Percentiles rank a stretch among this genome's conserved stretches.
These are phyloP conservation scores for Chrysolina oricalcia DNA, from an alignment of 2,888 invertebrate genomes.

Conservation along the genomic window DNA sequence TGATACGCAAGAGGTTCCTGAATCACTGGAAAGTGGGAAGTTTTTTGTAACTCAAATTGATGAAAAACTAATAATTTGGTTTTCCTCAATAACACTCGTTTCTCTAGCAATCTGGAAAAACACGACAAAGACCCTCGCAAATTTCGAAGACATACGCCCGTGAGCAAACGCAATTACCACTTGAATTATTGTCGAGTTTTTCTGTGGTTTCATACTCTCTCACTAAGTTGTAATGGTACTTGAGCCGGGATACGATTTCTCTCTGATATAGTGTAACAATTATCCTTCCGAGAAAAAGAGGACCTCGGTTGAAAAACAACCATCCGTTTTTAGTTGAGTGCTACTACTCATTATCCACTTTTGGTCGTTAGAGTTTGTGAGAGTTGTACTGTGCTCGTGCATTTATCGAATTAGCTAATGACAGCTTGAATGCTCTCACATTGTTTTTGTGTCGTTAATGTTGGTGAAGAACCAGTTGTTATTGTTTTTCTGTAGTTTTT, in stretches of 20 bases:
- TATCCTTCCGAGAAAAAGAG: constrained; percentile 24
- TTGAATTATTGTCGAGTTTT: constrained; percentile 53
- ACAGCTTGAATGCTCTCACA: constrained; percentile 6
- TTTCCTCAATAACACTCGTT: too few relatives aligned
- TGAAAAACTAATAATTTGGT: too few relatives aligned
- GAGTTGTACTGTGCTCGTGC: not conserved
- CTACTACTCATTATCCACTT: constrained; percentile 2
- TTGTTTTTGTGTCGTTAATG: not conserved
- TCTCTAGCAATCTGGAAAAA: not conserved
- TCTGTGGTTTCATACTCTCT: constrained; percentile 46
- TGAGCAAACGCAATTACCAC: constrained; percentile 51
- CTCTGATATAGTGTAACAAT: constrained; percentile 34
- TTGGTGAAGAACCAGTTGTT: too few relatives aligned
- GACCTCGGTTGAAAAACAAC: not conserved
- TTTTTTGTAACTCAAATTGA: too few relatives aligned
- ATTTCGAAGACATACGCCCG: not conserved
- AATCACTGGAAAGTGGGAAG: too few relatives aligned
- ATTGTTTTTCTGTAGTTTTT: too few relatives aligned
- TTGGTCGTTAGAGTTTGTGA: not conserved
- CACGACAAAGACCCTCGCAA: not conserved
- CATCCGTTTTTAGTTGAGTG: constrained; percentile 7
- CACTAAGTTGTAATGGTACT: constrained; percentile 41
- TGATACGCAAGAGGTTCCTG: too few relatives aligned
- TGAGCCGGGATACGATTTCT: constrained; percentile 27
- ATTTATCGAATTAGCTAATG: not conserved